Conservation (phyloP, 2,113 vertebrate genomes). For the Microtus ochrogaster region DNA sequence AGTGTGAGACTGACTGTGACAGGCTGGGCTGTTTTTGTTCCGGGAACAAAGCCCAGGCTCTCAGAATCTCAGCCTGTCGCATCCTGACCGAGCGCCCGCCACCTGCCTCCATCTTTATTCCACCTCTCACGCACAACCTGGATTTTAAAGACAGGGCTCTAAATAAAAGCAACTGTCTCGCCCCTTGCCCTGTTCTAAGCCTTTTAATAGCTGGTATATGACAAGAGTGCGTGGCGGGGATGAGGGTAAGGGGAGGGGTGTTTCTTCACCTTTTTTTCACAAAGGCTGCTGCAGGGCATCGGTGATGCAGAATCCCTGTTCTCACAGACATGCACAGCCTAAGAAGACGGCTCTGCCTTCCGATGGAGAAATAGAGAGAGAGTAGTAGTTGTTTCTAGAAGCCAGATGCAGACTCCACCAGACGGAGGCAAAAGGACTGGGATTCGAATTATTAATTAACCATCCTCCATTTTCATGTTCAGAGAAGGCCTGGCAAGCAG, state of each 20-base stretch:
- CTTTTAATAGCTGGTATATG: not conserved
- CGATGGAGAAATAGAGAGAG: not conserved
- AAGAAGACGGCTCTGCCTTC: not conserved
- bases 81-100: not conserved
- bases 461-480: not conserved
- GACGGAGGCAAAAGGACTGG: not conserved
- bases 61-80: not conserved
- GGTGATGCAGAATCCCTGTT: not conserved
- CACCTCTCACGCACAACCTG: not conserved
- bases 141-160: not conserved
- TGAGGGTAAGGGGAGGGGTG: not conserved
- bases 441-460: not conserved
- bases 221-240: not conserved
- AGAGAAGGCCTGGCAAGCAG: not conserved
- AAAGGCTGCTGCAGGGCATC: not conserved
- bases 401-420: no score
- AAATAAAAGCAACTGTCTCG: constrained; percentile 34
- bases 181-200: not conserved
- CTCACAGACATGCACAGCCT: not conserved
- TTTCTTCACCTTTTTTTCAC: not conserved
- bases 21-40: not conserved
- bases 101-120: not conserved
- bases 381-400: not conserved
- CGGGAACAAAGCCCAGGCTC: not conserved
- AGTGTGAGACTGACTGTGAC: not conserved